A percentile compares a stretch with the other conserved stretches of the same genome.
These are phyloP conservation scores for Strigamia crassipes DNA, from an alignment of 2,888 invertebrate species.

Conservation along the genomic window DNA sequence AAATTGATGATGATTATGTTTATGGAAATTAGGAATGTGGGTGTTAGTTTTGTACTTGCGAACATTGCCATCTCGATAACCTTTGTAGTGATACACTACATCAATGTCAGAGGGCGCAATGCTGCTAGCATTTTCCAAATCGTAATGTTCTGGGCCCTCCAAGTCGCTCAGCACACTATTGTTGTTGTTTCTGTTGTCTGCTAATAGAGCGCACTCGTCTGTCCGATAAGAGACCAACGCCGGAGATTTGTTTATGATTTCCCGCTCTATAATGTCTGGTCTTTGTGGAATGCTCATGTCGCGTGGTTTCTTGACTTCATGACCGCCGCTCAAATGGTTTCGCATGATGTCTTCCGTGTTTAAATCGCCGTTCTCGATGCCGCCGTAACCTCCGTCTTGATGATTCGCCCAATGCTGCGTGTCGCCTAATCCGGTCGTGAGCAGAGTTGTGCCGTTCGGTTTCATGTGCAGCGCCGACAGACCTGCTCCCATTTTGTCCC, in stretches of 20 bases:
- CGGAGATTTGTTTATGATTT: conserved; percentile 82
- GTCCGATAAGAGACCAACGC: conserved; percentile 63
- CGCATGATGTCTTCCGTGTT: conserved; percentile 60
- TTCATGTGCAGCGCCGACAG: conserved; percentile 51
- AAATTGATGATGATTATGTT: conserved; percentile 71
- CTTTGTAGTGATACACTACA: conserved; percentile 94
- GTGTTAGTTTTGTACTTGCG: conserved; percentile 87
- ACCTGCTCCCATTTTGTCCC: conserved; percentile 73
- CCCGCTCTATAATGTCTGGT: conserved; percentile 91
- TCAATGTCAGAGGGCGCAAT: conserved; percentile 97
- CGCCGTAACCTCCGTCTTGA: conserved; percentile 48
- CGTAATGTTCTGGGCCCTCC: conserved; percentile 89
- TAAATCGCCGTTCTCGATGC: conserved; percentile 51
- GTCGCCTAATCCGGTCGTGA: conserved; percentile 58
- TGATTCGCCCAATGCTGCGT: conserved; percentile 47
- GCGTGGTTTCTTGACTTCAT: conserved; percentile 71
- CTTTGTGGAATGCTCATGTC: conserved; percentile 84
- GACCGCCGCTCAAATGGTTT: conserved; percentile 65
- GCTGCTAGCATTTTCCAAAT: conserved; percentile 94
- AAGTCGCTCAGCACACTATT: conserved; percentile 58
- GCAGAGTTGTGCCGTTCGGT: conserved; percentile 67
- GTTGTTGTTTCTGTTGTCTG: conserved; percentile 45
- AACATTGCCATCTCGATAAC: conserved; percentile 79
- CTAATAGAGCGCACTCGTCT: conserved; percentile 58
- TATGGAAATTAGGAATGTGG: conserved; percentile 57